Conservation (phyloP, 2,888 invertebrate genomes). For the Agrotis ipsilon region DNA sequence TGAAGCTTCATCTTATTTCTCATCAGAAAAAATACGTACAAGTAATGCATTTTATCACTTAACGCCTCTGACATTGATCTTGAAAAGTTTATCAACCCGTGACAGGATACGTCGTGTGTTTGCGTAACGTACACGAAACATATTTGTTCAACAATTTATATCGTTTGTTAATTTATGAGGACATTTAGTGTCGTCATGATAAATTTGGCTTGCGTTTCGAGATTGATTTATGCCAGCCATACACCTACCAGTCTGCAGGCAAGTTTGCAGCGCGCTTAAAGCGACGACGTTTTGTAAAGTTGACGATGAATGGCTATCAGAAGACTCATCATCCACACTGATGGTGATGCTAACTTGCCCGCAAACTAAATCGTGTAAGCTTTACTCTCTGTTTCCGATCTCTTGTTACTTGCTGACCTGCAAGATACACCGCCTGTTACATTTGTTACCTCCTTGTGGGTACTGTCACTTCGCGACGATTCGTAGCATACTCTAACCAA, state of each 20-base stretch:
- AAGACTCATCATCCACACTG: too few relatives aligned
- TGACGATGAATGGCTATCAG: too few relatives aligned
- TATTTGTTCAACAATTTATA: slow-evolving; percentile 20
- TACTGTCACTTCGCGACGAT: neutral
- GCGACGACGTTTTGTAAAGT: too few relatives aligned
- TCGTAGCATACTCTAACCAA: neutral
- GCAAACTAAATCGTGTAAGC: too few relatives aligned
- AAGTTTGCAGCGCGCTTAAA: too few relatives aligned
- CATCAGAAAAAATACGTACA: neutral
- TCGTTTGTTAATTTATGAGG: slow-evolving; percentile 15
- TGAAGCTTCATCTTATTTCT: too few relatives aligned
- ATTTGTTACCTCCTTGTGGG: neutral
- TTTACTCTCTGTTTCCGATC: too few relatives aligned
- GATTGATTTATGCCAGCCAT: neutral
- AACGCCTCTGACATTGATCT: slow-evolving; percentile 33
- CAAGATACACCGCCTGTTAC: neutral
- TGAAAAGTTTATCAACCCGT: slow-evolving; percentile 48
- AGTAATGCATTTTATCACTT: slow-evolving; percentile 35
- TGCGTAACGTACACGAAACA: slow-evolving; percentile 31
- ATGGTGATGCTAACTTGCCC: too few relatives aligned
- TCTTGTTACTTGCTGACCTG: neutral
- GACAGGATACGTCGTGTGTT: slow-evolving; percentile 10
- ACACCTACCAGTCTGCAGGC: too few relatives aligned
- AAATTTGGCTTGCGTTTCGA: neutral
- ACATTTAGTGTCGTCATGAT: slow-evolving; percentile 15